Evolutionary conservation across 2,113 vertebrate species (phyloP).

Genomic region (Urocolius indicus): DNA sequence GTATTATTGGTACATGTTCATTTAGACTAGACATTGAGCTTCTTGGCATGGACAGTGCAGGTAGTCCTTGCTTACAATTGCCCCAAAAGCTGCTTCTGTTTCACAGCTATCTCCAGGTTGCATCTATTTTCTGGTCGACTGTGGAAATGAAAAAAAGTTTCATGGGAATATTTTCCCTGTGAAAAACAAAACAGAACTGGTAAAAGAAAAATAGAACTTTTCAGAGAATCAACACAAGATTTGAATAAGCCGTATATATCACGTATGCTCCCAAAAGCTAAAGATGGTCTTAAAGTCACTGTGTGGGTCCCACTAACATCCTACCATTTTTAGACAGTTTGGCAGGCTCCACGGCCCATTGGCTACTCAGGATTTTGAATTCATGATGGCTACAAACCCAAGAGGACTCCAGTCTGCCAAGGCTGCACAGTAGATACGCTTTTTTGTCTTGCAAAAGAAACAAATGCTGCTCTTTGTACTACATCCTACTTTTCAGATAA

Average conservation of each 20-base stretch:
- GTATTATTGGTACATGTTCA: neutral
- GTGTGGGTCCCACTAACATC: neutral
- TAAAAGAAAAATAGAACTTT: neutral
- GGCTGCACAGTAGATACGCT: neutral
- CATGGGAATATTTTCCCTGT: neutral
- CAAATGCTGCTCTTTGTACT: neutral
- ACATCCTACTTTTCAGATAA: neutral
- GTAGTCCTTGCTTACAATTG: neutral
- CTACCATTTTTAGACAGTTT: neutral
- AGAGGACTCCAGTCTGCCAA: neutral
- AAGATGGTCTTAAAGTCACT: neutral
- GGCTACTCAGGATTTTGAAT: neutral
- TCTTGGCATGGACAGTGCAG: neutral
- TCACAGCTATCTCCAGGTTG: neutral
- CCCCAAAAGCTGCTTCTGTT: neutral
- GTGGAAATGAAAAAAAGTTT: neutral
- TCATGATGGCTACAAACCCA: neutral
- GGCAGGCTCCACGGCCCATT: accelerated
- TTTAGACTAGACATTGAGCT: neutral
- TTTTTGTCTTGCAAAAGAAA: neutral
- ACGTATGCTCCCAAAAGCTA: neutral
- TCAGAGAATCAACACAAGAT: accelerated
- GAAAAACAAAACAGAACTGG: neutral
- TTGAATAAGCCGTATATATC: neutral
- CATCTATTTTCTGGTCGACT: neutral